Conservation (phyloP, 1,140 invertebrate genomes). For the Dendroctonus ponderosae region DNA sequence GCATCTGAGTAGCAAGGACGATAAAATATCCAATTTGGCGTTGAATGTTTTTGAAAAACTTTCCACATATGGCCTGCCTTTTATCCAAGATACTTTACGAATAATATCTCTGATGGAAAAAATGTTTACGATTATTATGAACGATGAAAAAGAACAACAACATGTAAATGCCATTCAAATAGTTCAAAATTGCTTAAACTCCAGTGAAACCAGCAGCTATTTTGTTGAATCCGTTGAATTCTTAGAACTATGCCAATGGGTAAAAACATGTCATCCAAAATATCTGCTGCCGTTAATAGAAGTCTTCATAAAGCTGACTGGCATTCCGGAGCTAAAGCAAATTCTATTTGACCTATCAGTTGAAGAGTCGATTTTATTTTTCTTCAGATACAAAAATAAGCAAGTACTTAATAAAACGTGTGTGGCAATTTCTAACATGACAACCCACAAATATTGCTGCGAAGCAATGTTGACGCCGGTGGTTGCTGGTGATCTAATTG, state of each 20-base stretch:
- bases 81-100: slow-evolving; percentile 31
- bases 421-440: slow-evolving; percentile 38
- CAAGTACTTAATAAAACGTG: slow-evolving; percentile 39
- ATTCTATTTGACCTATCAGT: slow-evolving; percentile 43
- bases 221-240: slow-evolving; percentile 42
- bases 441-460: slow-evolving; percentile 41
- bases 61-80: slow-evolving; percentile 31
- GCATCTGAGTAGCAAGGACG: slow-evolving; percentile 30
- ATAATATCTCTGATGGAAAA: slow-evolving; percentile 36
- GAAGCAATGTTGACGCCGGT: slow-evolving; percentile 41
- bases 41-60: slow-evolving; percentile 35
- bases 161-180: slow-evolving; percentile 33
- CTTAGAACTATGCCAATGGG: slow-evolving; percentile 42
- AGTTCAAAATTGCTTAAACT: slow-evolving; percentile 36
- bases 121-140: slow-evolving; percentile 37
- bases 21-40: slow-evolving; percentile 20
- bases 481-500: slow-evolving; percentile 34
- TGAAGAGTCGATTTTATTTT: slow-evolving; percentile 40
- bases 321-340: slow-evolving; percentile 37
- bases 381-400: slow-evolving; percentile 38
- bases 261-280: slow-evolving; percentile 37
- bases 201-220: slow-evolving; percentile 35
- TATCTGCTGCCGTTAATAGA: slow-evolving; percentile 26
- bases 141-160: slow-evolving; percentile 24
- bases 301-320: slow-evolving; percentile 37